Evolutionary conservation across 2,888 invertebrate species (phyloP).

Genomic region (Drosophila tanythrix): DNA sequence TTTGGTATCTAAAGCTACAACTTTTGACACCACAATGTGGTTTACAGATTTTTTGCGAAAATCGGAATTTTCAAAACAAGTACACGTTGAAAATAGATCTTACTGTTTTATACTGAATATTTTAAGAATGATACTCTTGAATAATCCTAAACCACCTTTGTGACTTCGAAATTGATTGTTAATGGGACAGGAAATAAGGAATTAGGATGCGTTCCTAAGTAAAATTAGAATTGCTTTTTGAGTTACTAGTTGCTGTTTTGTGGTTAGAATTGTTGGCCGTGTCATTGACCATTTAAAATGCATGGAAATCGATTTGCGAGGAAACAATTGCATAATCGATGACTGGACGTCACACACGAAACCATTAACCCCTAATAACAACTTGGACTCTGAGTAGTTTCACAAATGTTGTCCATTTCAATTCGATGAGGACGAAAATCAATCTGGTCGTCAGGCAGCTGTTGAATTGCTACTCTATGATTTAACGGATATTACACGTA

Average conservation of each 20-base stretch:
- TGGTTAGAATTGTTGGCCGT: conserved; percentile 10
- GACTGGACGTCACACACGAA: conserved; percentile 43
- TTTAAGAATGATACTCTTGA: not conserved
- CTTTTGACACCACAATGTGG: conserved; percentile 57
- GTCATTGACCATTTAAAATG: conserved; percentile 65
- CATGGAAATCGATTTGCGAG: conserved; percentile 72
- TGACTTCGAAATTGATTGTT: not conserved
- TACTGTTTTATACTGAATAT: not conserved
- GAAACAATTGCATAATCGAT: conserved; percentile 72
- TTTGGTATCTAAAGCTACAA: conserved; percentile 29
- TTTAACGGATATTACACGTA: conserved; percentile 73
- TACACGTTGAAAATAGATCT: not conserved
- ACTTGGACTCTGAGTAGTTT: not conserved
- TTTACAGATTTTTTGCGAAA: not conserved
- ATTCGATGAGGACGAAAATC: conserved; percentile 78
- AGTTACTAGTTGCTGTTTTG: conserved; percentile 12
- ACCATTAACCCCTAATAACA: conserved; percentile 50
- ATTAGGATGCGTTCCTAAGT: not conserved
- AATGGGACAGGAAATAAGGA: not conserved
- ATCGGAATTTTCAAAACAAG: too few relatives aligned
- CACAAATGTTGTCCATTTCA: conserved; percentile 60
- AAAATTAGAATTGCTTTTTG: conserved; percentile 24
- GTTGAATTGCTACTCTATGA: conserved; percentile 52
- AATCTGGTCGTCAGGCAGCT: conserved; percentile 56
- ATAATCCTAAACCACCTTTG: not conserved